Base-by-base conservation (phyloP, 1,140 invertebrate species). In the Drosophila virilis region DNA sequence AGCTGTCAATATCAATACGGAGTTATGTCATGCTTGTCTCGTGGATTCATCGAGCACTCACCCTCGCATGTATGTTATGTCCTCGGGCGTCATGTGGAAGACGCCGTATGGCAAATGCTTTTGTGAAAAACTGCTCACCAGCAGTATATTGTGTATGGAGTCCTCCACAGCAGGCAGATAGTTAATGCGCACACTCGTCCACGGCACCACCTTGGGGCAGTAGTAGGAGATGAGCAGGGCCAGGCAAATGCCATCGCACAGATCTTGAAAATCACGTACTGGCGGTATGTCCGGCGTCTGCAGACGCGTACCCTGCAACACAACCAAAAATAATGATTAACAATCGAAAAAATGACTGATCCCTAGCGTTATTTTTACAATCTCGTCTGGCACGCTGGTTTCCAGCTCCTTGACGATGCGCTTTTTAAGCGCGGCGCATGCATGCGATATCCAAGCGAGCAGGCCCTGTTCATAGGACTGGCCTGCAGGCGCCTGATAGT, bases 41-140 rank as follows among this genome's bases (percentile, higher is more conserved):
- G 5, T 13, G 1, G 3, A 40, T 7, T 33, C n/a, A 35, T 7
- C 13, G 1, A 5, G n/a, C 3, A 60, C 93, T 93, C 92, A 97
- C 97, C 97, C 97, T 92, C 97, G 95, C 94, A 98, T 97, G 91
- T 98, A 99, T 32, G 98, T 96, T 54, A 99, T 95, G 92, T 99
- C 98, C 92, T 99, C 98, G 43, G 98, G 97, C 91, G 96, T 96
- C 94, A 99, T 97, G 92, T 99, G 98, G 94, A 98, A 98, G 90
- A 98, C 96, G 84, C 97, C 96, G 92, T 96, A 96, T 72, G 98
- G 97, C 90, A 99, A 94, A 92, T 95, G 94, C 92, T 95, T 94
- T 74, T 94, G 93, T 92, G 98, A 99, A 93, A 99, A 99, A 79
- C 96, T 95, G 89, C 97, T 95, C 46, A 99, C 96, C 77, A 99